phyloP scores from a whole-genome alignment of 2,888 invertebrate genomes.

The Mimachlamys varia region DNA sequence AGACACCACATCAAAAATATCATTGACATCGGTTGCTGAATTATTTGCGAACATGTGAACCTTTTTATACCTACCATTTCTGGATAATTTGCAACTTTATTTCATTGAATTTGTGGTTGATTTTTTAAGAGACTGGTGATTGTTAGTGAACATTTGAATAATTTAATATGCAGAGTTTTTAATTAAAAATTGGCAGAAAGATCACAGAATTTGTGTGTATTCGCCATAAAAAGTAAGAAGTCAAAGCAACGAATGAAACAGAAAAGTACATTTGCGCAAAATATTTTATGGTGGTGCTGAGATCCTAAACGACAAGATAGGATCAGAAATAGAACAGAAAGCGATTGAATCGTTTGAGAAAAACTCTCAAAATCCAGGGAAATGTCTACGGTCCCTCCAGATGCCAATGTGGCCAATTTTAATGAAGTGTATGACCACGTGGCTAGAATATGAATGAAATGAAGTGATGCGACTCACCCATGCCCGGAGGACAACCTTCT shows the following conservation, averaged over 20 bases:
- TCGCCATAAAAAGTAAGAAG: not conserved
- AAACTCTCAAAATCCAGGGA: not conserved
- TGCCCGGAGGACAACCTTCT: constrained; percentile 66
- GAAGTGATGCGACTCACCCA: constrained; percentile 64
- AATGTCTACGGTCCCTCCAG: constrained; percentile 17
- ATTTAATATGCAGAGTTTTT: not conserved
- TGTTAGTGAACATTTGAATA: not conserved
- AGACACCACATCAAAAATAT: not conserved
- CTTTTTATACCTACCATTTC: not conserved
- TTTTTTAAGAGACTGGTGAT: not conserved
- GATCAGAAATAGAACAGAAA: not conserved
- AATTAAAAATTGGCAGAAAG: not conserved
- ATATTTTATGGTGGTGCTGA: no score
- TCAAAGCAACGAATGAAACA: not conserved
- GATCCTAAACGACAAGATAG: not conserved
- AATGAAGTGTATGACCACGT: constrained; percentile 32
- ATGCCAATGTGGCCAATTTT: constrained; percentile 25
- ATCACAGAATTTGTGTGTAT: not conserved
- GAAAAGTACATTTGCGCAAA: no score
- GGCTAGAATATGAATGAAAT: not conserved
- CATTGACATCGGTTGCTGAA: not conserved
- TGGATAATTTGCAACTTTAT: not conserved
- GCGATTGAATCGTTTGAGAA: not conserved
- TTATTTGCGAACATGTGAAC: not conserved
- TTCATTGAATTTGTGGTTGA: not conserved